A percentile compares a stretch with the other conserved stretches of the same genome.
Evolutionary conservation across 2,797 vertebrate genomes (phyloP).

Genomic region (Dallia pectoralis): DNA sequence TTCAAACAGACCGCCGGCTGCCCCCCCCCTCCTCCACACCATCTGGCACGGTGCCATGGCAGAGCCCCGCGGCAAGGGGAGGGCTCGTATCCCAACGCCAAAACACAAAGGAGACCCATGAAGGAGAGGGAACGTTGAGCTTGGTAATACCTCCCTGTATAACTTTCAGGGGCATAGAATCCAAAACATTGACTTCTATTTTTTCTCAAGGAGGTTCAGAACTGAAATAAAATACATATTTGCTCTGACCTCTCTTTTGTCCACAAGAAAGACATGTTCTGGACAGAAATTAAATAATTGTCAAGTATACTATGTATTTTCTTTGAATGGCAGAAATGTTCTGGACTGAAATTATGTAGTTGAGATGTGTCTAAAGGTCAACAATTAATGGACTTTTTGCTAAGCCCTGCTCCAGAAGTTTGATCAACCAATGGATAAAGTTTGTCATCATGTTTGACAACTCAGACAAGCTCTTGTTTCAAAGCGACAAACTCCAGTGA

Average conservation of each 20-base stretch:
- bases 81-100: constrained; percentile 59
- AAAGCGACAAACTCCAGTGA: constrained; percentile 19
- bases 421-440: too few species aligned
- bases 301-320: too few species aligned
- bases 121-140: constrained; percentile 62
- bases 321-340: too few species aligned
- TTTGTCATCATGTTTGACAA: too few species aligned
- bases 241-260: constrained; percentile 31
- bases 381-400: constrained; percentile 20
- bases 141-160: constrained; percentile 70
- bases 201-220: constrained; percentile 62
- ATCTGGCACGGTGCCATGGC: constrained; percentile 64
- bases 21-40: constrained; percentile 43
- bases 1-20: constrained; percentile 66
- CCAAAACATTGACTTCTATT: constrained; percentile 64
- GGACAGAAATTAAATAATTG: constrained; percentile 28
- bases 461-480: too few species aligned
- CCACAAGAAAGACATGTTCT: constrained; percentile 21
- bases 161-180: constrained; percentile 61
- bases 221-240: constrained; percentile 34
- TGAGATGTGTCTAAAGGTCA: constrained; percentile 48
- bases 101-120: constrained; percentile 73
- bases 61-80: constrained; percentile 63
- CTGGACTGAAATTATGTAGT: not conserved
- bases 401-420: too few species aligned